Percentiles rank a stretch among this genome's conserved stretches.
Evolutionary conservation across 2,888 invertebrate genomes (phyloP).

Genomic region (Carabus problematicus): DNA sequence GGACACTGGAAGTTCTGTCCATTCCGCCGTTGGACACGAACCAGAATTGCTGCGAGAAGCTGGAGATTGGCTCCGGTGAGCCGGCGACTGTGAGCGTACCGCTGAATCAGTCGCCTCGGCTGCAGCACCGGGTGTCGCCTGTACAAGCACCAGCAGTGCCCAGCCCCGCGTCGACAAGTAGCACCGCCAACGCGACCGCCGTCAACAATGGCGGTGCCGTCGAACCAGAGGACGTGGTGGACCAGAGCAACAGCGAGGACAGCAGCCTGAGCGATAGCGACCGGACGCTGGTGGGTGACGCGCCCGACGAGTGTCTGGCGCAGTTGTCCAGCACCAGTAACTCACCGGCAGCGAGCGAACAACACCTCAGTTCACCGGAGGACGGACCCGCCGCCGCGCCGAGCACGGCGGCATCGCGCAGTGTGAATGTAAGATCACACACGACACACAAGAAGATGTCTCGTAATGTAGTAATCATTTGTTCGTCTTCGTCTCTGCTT

Average conservation of each 20-base stretch:
- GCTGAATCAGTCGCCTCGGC: background rate
- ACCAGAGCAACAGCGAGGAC: slow-evolving; percentile 78
- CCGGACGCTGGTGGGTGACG: slow-evolving; percentile 67
- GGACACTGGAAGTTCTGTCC: slow-evolving; percentile 59
- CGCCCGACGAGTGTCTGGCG: slow-evolving; percentile 60
- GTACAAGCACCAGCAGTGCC: background rate
- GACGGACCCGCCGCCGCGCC: slow-evolving; percentile 44
- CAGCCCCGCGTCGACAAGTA: slow-evolving; percentile 48
- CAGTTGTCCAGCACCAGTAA: slow-evolving; percentile 53
- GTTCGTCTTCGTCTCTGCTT: background rate
- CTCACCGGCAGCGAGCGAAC: slow-evolving; percentile 48
- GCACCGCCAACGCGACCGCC: slow-evolving; percentile 47
- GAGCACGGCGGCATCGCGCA: too few relatives aligned
- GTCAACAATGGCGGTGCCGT: slow-evolving; percentile 50
- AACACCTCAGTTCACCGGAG: slow-evolving; percentile 49
- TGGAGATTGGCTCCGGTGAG: slow-evolving; percentile 42
- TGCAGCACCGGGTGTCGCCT: slow-evolving; percentile 4
- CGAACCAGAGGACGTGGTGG: slow-evolving; percentile 46
- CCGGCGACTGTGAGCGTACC: background rate
- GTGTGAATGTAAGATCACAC: too few relatives aligned
- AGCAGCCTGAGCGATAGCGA: slow-evolving; percentile 80
- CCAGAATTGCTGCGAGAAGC: slow-evolving; percentile 50
- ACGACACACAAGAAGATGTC: too few relatives aligned
- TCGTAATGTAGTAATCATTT: background rate
- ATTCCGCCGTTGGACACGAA: slow-evolving; percentile 62